Evolutionary conservation across 2,113 vertebrate genomes (phyloP).

Genomic region (Rhineura floridana): DNA sequence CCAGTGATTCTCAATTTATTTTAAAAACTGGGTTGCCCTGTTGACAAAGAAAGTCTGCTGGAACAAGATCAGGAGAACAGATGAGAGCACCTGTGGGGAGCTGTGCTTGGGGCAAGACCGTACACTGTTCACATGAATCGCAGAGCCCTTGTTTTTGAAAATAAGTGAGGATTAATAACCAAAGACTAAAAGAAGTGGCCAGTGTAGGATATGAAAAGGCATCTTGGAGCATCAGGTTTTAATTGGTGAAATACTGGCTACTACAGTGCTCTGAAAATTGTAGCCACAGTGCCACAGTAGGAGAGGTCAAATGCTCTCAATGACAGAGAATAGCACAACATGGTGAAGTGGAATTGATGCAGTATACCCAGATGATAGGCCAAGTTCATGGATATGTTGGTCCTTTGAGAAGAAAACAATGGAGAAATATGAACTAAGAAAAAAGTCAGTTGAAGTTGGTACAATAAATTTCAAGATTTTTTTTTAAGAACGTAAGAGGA

Average conservation of each 20-base stretch:
- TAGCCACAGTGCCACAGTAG: neutral
- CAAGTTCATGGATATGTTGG: neutral
- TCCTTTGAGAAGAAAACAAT: neutral
- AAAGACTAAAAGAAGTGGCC: neutral
- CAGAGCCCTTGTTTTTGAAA: neutral
- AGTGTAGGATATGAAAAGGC: neutral
- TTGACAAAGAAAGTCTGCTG: neutral
- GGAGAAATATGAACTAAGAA: neutral
- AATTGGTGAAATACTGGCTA: neutral
- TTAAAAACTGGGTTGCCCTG: neutral
- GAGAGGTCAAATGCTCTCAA: neutral
- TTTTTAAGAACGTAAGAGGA: no score
- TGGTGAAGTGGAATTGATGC: neutral
- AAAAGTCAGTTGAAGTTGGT: neutral
- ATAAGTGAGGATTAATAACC: neutral
- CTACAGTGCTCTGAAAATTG: neutral
- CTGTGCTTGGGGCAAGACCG: neutral
- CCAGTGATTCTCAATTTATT: no score
- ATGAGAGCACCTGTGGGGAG: neutral
- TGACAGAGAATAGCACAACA: neutral
- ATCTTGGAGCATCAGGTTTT: neutral
- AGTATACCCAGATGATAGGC: neutral
- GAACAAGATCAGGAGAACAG: neutral
- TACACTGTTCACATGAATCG: neutral
- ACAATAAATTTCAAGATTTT: no score